Percentiles rank a stretch among this genome's conserved stretches.
These are phyloP conservation scores for Atopsyche davidsoni DNA, from an alignment of 1,140 invertebrate genomes.

Conservation along the genomic window DNA sequence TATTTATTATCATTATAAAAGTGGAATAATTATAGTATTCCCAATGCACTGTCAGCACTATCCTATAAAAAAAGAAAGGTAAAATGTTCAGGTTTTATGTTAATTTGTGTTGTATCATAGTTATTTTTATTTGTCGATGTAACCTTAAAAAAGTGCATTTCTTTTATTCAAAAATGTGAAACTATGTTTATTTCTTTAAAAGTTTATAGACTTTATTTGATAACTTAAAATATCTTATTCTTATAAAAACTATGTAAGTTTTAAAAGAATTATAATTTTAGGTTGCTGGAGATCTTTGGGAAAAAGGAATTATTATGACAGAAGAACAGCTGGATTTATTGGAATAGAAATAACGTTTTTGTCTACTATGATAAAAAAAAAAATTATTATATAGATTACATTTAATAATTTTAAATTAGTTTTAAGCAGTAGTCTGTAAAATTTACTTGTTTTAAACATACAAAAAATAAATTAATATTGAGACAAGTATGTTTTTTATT, in stretches of 20 bases:
- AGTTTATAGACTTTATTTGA: constrained; percentile 9
- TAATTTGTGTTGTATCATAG: background rate
- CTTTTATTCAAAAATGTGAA: background rate
- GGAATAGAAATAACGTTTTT: constrained; percentile 16
- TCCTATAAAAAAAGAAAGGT: constrained; percentile 7
- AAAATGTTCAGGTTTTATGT: constrained; percentile 12
- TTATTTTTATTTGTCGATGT: background rate
- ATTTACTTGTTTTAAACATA: no score
- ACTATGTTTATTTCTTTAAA: background rate
- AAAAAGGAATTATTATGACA: constrained; percentile 62
- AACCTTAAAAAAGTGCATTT: background rate
- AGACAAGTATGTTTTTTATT: no score
- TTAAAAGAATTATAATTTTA: constrained; percentile 34
- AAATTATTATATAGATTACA: no score
- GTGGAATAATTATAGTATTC: no score
- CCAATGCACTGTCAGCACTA: no score
- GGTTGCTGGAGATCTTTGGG: constrained; percentile 63
- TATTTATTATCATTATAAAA: constrained; percentile 8
- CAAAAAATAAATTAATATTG: no score
- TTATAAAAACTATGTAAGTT: constrained; percentile 13
- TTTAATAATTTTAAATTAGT: no score
- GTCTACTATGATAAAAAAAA: no score
- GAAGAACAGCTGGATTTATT: constrained; percentile 46
- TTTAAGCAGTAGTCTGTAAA: no score
- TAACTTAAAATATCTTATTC: constrained; percentile 14